Base-by-base conservation (phyloP, 2,888 invertebrate genomes). In the Xylophagus ater region DNA sequence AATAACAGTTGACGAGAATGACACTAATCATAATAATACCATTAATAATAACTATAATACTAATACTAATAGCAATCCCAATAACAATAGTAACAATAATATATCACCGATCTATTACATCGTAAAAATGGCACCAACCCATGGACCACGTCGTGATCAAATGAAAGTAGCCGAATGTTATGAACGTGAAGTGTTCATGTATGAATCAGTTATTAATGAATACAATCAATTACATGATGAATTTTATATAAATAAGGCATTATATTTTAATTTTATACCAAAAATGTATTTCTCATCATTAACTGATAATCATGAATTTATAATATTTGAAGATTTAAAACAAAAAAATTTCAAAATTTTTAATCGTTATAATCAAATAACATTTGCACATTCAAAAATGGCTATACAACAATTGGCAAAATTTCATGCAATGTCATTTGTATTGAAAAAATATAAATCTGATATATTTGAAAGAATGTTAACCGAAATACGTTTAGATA, bases 381-480 rank as follows among this genome's bases (percentile, higher is more conserved):
- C 65, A 13, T 54, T 58, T 14, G 60, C 67, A 28, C 54, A 65
- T 43, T 58, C 66, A 2, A 55, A 58, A 25, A 49, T 55, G 10
- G 59, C 66, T 1, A 51, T 70, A 17, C 59, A 59, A 42, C 60
- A 66, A 4, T 51, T 69, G 8, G 70, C 68, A 2, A 65, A 65
- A 24, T 61, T 66, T 45, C 70, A 70, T 47, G 68, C 67, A 2
- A 60, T 68, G 47, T 69, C 69, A 7, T 59, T 69, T 40, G 60
- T 65, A 1, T 49, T 69, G 15, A 60, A 57, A 44, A 52, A 60
- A 30, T 48, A 47, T 6, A 44, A 52, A 26, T 52, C 54, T 0
- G n/a, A 41, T 10, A 19, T 42, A 4, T 58, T 56, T 20, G 17
- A 37, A 4, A 26, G 40, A 3, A 33, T 56, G n/a, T 42, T 56